phyloP scores from a whole-genome alignment of 1,140 invertebrate genomes.

The Cardiocondyla obscurior region DNA sequence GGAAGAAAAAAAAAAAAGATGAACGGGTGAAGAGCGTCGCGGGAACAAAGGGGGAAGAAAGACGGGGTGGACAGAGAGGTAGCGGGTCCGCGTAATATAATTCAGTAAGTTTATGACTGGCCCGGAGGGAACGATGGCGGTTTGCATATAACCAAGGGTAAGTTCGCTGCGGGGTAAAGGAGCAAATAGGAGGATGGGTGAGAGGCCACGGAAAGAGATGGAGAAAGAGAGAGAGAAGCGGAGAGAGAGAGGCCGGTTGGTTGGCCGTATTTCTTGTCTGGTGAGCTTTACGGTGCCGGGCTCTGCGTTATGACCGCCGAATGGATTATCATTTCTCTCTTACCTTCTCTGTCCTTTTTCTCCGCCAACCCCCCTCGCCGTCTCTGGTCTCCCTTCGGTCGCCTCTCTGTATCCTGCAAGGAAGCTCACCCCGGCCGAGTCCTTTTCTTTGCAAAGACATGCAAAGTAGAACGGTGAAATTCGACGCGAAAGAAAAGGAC shows the following conservation, averaged over 20 bases:
- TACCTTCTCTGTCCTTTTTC: conserved; percentile 63
- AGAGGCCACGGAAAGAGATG: conserved; percentile 47
- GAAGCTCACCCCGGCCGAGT: conserved; percentile 61
- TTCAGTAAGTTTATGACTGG: conserved; percentile 84
- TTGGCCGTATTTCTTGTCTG: conserved; percentile 84
- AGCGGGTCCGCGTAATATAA: conserved; percentile 82
- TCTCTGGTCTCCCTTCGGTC: conserved; percentile 39
- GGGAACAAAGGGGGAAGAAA: conserved; percentile 58
- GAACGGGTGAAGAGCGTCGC: conserved; percentile 26
- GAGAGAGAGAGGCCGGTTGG: conserved; percentile 73
- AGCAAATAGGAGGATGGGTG: conserved; percentile 44
- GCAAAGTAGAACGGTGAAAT: conserved; percentile 72
- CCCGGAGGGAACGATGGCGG: conserved; percentile 80
- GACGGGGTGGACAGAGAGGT: conserved; percentile 63
- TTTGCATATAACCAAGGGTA: conserved; percentile 84
- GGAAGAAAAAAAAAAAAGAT: conserved; percentile 20
- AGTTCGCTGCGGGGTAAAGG: conserved; percentile 77
- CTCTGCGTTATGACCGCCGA: conserved; percentile 82
- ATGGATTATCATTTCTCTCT: conserved; percentile 83
- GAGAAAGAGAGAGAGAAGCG: conserved; percentile 61
- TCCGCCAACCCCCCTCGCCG: conserved; percentile 42
- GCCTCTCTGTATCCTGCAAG: conserved; percentile 66
- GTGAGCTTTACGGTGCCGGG: conserved; percentile 81
- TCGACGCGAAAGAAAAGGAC: conserved; percentile 16
- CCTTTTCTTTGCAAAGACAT: conserved; percentile 69